Conservation (phyloP, 1,140 invertebrate genomes). For the Plectrocnemia conspersa region DNA sequence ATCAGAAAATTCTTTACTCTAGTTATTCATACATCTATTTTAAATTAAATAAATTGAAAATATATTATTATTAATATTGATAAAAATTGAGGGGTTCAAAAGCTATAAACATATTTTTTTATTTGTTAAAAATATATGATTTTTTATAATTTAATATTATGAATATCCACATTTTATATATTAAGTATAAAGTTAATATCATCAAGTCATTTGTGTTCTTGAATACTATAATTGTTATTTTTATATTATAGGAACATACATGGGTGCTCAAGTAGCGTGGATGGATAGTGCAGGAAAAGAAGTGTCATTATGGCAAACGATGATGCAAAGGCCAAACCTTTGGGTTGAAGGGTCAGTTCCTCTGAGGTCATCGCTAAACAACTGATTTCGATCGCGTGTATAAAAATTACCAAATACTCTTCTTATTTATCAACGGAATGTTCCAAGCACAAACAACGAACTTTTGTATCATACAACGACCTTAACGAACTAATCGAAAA, state of each 20-base stretch:
- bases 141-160: conserved; percentile 1
- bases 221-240: conserved; percentile 16
- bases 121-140: too few species aligned
- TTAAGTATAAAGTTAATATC: not conserved
- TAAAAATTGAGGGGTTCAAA: too few species aligned
- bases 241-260: conserved; percentile 70
- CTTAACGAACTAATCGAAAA: conserved; percentile 1
- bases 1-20: too few species aligned
- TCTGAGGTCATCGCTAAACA: conserved; percentile 73
- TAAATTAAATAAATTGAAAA: too few species aligned
- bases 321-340: conserved; percentile 89
- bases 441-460: conserved; percentile 15
- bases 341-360: conserved; percentile 91
- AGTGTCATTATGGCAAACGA: conserved; percentile 85
- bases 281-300: conserved; percentile 92
- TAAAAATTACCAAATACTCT: not conserved
- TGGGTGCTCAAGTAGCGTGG: conserved; percentile 84
- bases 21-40: too few species aligned
- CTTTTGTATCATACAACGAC: not conserved
- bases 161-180: not conserved
- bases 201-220: too few species aligned
- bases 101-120: too few species aligned
- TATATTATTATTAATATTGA: too few species aligned
- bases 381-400: conserved; percentile 40
- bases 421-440: not conserved